Conservation (phyloP, 2,113 vertebrate species). For the Hirundichthys speculiger region DNA sequence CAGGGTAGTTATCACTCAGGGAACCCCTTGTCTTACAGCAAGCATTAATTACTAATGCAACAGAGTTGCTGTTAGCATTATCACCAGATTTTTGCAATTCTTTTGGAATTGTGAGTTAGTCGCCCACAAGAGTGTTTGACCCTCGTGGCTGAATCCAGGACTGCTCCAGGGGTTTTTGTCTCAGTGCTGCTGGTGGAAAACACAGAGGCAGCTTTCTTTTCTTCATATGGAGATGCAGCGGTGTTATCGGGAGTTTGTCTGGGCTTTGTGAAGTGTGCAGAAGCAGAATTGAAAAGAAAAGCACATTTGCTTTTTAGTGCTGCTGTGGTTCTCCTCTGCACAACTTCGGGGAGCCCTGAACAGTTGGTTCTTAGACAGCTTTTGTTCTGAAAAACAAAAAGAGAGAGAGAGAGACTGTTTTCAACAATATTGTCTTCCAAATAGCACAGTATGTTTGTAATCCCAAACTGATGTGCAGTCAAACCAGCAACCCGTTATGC, state of each 20-base stretch:
- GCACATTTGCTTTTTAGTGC: slow-evolving; percentile 54
- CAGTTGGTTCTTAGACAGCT: slow-evolving; percentile 53
- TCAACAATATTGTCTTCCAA: slow-evolving; percentile 28
- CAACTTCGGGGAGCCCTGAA: slow-evolving; percentile 58
- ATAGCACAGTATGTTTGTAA: not conserved
- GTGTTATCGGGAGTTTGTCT: slow-evolving; percentile 62
- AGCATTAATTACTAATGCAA: slow-evolving; percentile 59
- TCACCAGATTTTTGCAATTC: slow-evolving; percentile 35
- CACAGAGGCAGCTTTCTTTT: slow-evolving; percentile 27
- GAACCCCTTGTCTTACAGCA: slow-evolving; percentile 51
- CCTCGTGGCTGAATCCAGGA: slow-evolving; percentile 22
- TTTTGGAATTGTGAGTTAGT: slow-evolving; percentile 33
- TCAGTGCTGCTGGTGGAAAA: slow-evolving; percentile 28
- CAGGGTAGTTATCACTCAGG: slow-evolving; percentile 57
- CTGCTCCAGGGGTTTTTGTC: slow-evolving; percentile 2
- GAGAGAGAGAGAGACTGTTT: slow-evolving; percentile 21
- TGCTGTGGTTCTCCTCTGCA: slow-evolving; percentile 38
- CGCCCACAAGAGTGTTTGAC: slow-evolving; percentile 39
- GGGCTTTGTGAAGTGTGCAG: slow-evolving; percentile 62
- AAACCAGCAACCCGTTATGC: slow-evolving; percentile 24
- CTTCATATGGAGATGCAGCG: slow-evolving; percentile 52
- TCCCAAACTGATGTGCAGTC: not conserved
- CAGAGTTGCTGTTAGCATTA: slow-evolving; percentile 48
- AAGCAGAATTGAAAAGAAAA: slow-evolving; percentile 55
- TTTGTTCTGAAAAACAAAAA: slow-evolving; percentile 64